Evolutionary conservation across 2,113 vertebrate genomes (phyloP), one percentile per base, ranked within the genome.

Genomic region (Brienomyrus brachyistius): DNA sequence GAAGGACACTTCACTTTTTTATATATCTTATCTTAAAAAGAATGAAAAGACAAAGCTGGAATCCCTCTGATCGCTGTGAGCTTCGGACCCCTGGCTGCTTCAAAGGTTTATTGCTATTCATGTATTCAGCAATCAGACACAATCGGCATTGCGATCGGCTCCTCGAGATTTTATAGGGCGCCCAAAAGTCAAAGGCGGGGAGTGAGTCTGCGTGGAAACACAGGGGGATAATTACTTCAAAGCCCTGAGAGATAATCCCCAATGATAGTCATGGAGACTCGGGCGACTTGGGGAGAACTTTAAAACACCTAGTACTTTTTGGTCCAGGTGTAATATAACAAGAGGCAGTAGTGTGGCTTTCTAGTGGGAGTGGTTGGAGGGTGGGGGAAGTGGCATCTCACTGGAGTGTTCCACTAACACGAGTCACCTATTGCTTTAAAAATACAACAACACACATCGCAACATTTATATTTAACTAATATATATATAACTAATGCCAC

Each of bases 81-180:
- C 91, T 43, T 90, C 3, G 88, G 88, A 93, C 92, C 90, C 93
- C 89, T 43, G 90, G 31, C 91, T 94, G 92, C 89, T 91, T 92
- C 77, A 88, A 87, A 87, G 91, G 91, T 91, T 94, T 92, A 94
- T 95, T 94, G 89, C 59, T 94, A 95, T 95, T 95, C 94, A 95
- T 95, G 91, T 92, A 94, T 95, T 95, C 93, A 89, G 91, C 93
- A 92, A 94, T 94, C 93, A 94, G 31, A 88, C 90, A 74, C 89
- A 92, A 93, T 95, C 93, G 91, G 93, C 92, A 93, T 86, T 91
- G 90, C 86, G 91, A 94, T 94, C 91, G 86, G 89, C 94, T 94
- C 93, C 92, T 95, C 90, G 90, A 92, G 92, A 93, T 96, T 92
- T 92, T 91, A 92, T 93, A 94, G 93, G 93, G 93, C 92, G 92